Evolutionary conservation across 2,113 vertebrate genomes (phyloP).

Genomic region (Platanista minor): DNA sequence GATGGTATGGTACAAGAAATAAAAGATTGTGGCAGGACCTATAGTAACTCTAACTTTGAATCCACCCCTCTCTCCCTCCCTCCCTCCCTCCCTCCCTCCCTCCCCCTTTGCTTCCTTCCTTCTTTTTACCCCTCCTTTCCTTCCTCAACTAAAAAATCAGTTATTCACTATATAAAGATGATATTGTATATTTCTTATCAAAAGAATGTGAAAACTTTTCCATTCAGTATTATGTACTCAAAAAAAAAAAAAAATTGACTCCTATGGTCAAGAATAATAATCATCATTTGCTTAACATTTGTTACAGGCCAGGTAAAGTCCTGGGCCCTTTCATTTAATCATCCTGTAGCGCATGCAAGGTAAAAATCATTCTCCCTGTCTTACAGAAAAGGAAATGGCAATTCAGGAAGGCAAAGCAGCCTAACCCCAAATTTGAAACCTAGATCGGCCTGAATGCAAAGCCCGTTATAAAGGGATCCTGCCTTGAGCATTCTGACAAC

Average conservation of each 20-base stretch:
- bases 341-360: fast-evolving
- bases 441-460: neutral
- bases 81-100: too few species aligned
- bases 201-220: neutral
- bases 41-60: neutral
- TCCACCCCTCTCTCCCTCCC: neutral
- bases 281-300: neutral
- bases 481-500: neutral
- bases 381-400: neutral
- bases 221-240: neutral
- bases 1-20: neutral
- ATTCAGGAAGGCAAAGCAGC: neutral
- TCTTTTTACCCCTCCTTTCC: neutral
- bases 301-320: neutral
- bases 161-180: neutral
- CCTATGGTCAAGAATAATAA: neutral
- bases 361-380: neutral
- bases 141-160: neutral
- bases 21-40: neutral
- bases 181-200: neutral
- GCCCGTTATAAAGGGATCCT: neutral
- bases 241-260: neutral
- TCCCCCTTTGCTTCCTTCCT: neutral
- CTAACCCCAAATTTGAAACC: neutral
- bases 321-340: neutral